Conservation (phyloP, 2,797 vertebrate species). For the Alfaro cultratus region DNA sequence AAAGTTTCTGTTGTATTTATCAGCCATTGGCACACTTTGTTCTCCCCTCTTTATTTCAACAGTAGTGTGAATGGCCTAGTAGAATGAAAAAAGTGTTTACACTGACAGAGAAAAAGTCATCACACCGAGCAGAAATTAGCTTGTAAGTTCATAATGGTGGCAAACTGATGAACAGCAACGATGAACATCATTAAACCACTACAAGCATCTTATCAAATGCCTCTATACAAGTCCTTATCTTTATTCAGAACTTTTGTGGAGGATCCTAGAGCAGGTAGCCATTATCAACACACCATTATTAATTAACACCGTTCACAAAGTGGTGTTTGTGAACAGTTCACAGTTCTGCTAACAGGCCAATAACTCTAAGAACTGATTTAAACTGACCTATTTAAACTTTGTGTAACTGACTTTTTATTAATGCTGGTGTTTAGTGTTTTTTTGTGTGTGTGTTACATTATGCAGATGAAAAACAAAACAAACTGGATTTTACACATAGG, state of each 20-base stretch:
- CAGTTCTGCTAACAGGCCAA: background rate
- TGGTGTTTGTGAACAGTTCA: background rate
- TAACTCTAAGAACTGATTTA: background rate
- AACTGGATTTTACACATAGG: background rate
- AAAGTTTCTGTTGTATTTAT: too few relatives aligned
- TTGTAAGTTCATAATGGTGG: background rate
- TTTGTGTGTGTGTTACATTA: background rate
- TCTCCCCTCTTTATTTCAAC: slow-evolving; percentile 60
- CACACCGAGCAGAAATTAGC: slow-evolving; percentile 46
- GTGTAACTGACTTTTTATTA: background rate
- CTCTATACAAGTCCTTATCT: background rate
- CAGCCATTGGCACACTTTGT: slow-evolving; percentile 19
- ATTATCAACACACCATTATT: background rate
- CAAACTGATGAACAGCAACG: background rate
- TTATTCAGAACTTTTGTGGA: background rate
- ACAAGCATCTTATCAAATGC: background rate
- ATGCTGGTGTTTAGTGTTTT: background rate
- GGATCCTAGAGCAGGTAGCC: background rate
- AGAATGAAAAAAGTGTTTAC: slow-evolving; percentile 56
- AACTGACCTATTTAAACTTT: background rate
- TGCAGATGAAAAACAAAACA: background rate
- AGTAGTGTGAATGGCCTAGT: slow-evolving; percentile 60
- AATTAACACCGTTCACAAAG: background rate
- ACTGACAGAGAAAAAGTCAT: slow-evolving; percentile 65
- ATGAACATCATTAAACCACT: background rate